A percentile compares a stretch with the other conserved stretches of the same genome.
Evolutionary conservation across 2,888 invertebrate genomes (phyloP).

Genomic region (Eutolmus rufibarbis): DNA sequence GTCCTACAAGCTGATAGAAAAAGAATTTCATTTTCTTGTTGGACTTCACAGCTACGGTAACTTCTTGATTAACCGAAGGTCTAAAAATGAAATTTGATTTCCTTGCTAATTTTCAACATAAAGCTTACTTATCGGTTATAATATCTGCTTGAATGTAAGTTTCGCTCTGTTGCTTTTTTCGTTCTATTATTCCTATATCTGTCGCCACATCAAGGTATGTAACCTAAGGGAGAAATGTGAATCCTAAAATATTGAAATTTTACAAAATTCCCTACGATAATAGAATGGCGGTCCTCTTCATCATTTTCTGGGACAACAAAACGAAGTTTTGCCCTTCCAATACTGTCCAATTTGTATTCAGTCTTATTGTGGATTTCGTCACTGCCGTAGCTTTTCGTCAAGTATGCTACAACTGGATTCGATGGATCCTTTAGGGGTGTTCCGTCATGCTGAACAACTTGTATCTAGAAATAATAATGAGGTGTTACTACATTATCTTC

Average conservation of each 20-base stretch:
- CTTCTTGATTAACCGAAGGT: slow-evolving; percentile 73
- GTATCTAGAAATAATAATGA: slow-evolving; percentile 65
- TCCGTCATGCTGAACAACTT: slow-evolving; percentile 76
- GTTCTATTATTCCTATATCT: slow-evolving; percentile 58
- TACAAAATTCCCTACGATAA: slow-evolving; percentile 53
- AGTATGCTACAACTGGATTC: slow-evolving; percentile 65
- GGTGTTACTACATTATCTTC: not conserved
- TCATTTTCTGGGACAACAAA: slow-evolving; percentile 59
- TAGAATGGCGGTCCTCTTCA: slow-evolving; percentile 58
- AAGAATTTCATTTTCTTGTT: slow-evolving; percentile 80
- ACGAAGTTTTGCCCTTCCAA: slow-evolving; percentile 58
- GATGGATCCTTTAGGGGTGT: slow-evolving; percentile 69
- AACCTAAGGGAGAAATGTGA: slow-evolving; percentile 65
- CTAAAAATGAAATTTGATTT: slow-evolving; percentile 51
- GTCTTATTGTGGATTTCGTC: slow-evolving; percentile 60
- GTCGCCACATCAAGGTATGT: slow-evolving; percentile 77
- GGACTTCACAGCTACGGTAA: slow-evolving; percentile 78
- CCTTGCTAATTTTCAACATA: not conserved
- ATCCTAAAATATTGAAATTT: not conserved
- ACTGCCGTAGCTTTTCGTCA: slow-evolving; percentile 59
- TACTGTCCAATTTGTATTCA: slow-evolving; percentile 54
- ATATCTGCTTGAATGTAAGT: slow-evolving; percentile 63
- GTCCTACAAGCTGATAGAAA: slow-evolving; percentile 81
- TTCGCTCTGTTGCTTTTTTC: slow-evolving; percentile 56
- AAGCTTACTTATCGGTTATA: slow-evolving; percentile 64